Evolutionary conservation across 2,113 vertebrate genomes (phyloP).

Genomic region (Charina bottae): DNA sequence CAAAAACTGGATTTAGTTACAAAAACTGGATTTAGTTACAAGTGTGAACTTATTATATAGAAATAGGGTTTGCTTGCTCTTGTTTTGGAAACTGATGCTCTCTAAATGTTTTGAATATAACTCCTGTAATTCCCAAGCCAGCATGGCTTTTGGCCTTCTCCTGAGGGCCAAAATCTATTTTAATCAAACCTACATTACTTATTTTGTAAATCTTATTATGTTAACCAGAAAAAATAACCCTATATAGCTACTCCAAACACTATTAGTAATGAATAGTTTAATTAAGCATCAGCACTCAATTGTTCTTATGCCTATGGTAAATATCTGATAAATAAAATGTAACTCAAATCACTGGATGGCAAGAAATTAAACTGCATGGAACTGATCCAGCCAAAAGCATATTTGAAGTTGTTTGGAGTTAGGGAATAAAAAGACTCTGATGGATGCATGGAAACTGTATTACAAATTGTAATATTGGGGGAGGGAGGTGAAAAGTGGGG

Average conservation of each 20-base stretch:
- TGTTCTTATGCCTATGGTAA: background rate
- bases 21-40: background rate
- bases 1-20: no score
- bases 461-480: background rate
- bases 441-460: background rate
- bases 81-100: background rate
- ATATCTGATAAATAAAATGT: background rate
- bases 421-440: background rate
- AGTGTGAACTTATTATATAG: background rate
- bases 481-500: no score
- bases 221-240: background rate
- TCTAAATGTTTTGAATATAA: no score
- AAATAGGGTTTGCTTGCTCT: background rate
- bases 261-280: background rate
- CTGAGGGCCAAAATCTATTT: background rate
- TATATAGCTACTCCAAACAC: background rate
- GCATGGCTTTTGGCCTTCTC: no score
- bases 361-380: background rate
- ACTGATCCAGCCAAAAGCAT: background rate
- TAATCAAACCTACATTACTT: background rate
- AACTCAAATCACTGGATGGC: background rate
- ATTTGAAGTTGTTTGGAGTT: background rate
- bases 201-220: background rate
- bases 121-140: no score
- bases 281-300: background rate